These are phyloP conservation scores for Pogonophryne albipinna DNA, from an alignment of 2,797 vertebrate genomes.

Conservation along the genomic window DNA sequence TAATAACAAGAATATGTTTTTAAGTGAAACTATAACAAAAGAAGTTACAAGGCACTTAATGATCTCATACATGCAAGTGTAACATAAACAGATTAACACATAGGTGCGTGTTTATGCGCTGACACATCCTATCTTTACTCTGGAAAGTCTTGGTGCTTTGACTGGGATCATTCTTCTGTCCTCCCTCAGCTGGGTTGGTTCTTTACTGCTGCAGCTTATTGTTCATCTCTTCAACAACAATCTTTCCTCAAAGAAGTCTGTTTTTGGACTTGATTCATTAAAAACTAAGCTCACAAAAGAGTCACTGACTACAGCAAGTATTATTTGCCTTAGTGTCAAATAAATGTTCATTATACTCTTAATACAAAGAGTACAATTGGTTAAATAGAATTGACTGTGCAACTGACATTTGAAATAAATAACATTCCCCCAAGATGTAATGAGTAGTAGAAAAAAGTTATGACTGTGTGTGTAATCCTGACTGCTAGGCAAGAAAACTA, in stretches of 20 bases:
- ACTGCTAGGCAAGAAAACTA: neutral
- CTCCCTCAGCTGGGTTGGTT: constrained; percentile 3
- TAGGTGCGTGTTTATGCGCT: too few species aligned
- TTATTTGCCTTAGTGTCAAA: neutral
- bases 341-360: neutral
- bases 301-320: neutral
- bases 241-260: neutral
- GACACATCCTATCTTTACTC: neutral
- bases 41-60: too few species aligned
- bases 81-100: too few species aligned
- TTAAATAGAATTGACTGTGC: neutral
- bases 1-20: too few species aligned
- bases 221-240: neutral
- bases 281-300: neutral
- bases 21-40: too few species aligned
- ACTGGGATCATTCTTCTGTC: neutral
- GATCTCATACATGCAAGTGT: too few species aligned
- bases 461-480: too few species aligned
- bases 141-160: neutral
- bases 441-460: too few species aligned
- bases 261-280: neutral
- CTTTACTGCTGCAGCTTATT: constrained; percentile 1
- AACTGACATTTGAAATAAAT: neutral
- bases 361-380: neutral
- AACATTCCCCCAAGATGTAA: neutral